Percentiles rank a stretch among this genome's conserved stretches.
Conservation (phyloP, 2,113 vertebrate genomes). For the Redunca redunca region DNA sequence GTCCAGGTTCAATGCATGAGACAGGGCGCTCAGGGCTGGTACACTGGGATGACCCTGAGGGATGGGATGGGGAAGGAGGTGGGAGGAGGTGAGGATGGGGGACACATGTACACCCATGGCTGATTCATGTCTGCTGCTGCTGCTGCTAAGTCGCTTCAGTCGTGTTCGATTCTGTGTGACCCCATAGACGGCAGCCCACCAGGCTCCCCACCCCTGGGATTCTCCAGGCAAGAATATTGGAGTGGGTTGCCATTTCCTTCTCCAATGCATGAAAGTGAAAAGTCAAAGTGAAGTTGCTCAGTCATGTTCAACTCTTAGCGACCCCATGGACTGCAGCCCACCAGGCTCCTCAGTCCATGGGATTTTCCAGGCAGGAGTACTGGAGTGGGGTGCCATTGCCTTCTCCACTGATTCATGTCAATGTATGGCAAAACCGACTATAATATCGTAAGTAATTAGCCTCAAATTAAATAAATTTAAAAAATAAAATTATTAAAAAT, state of each 20-base stretch:
- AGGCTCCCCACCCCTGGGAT: no score
- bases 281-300: no score
- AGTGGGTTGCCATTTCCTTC: no score
- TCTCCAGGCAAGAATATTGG: no score
- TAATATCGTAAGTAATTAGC: not conserved
- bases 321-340: no score
- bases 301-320: no score
- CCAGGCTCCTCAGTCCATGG: no score
- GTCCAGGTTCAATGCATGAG: not conserved
- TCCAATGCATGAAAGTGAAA: no score
- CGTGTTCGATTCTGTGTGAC: fast-evolving
- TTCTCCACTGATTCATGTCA: not conserved
- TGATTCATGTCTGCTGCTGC: not conserved
- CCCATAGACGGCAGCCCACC: no score
- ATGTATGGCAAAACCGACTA: not conserved
- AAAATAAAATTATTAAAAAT: not conserved
- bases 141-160: no score
- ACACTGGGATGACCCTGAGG: not conserved
- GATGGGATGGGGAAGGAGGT: not conserved
- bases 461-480: not conserved
- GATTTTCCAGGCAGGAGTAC: no score
- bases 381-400: no score
- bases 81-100: not conserved
- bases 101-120: not conserved
- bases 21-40: not conserved